These are phyloP conservation scores for Poeciliopsis presidionis DNA, from an alignment of 2,797 vertebrate species.

Conservation along the genomic window DNA sequence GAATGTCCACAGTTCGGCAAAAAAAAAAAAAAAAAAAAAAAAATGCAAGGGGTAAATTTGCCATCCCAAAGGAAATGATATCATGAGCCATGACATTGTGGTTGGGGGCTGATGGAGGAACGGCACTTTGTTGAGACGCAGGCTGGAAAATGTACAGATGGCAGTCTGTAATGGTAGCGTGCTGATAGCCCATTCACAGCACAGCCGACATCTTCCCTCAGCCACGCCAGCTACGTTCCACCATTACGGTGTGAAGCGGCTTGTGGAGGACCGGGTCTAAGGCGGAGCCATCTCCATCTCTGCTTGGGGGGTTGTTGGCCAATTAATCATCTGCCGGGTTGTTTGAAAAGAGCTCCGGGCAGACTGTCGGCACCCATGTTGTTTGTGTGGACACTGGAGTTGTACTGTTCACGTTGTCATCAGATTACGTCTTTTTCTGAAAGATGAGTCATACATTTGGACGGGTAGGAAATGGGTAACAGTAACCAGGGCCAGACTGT, in stretches of 20 bases:
- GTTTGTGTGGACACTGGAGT: conserved; percentile 68
- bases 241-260: conserved; percentile 21
- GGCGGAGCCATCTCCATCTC: conserved; percentile 46
- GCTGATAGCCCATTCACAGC: conserved; percentile 83
- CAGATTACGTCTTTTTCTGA: conserved; percentile 52
- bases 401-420: conserved; percentile 61
- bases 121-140: conserved; percentile 21
- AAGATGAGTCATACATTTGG: conserved; percentile 52
- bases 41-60: conserved; percentile 76
- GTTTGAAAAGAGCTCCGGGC: conserved; percentile 64
- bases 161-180: conserved; percentile 73
- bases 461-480: conserved; percentile 44
- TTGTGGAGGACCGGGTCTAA: conserved; percentile 28
- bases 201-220: conserved; percentile 63
- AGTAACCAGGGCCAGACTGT: conserved; percentile 13
- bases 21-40: conserved; percentile 58
- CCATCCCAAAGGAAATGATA: conserved; percentile 80
- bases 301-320: conserved; percentile 48
- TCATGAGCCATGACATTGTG: conserved; percentile 79
- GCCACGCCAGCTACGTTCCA: conserved; percentile 42
- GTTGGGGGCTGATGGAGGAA: conserved; percentile 55
- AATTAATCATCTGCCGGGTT: conserved; percentile 73
- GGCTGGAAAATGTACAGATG: conserved; percentile 79
- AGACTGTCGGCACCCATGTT: conserved; percentile 72
- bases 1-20: conserved; percentile 76